These are phyloP conservation scores for Zaprionus kolodkinae DNA, from an alignment of 1,140 invertebrate species.

Conservation along the genomic window DNA sequence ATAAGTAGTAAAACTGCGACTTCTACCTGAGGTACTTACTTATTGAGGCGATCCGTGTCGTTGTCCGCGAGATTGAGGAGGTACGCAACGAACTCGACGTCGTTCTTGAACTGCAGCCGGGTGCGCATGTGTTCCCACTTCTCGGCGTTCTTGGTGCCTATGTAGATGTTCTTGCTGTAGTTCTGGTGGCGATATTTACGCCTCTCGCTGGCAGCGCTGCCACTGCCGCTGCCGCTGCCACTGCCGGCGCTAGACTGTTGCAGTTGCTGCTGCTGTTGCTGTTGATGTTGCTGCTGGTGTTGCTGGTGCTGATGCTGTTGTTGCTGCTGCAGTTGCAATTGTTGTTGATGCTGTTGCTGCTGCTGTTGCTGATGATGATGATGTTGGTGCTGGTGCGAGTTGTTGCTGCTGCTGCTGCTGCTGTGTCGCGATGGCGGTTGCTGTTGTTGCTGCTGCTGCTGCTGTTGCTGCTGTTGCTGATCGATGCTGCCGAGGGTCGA, in stretches of 20 bases:
- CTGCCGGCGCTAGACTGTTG: constrained; percentile 40
- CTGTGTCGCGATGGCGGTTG: constrained; percentile 12
- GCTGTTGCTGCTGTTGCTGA: constrained; percentile 13
- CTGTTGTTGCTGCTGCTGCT: neutral
- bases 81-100: constrained; percentile 85
- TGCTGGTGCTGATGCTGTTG: constrained; percentile 42
- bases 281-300: constrained; percentile 38
- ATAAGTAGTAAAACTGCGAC: neutral
- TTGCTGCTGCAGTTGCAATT: constrained; percentile 37
- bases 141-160: constrained; percentile 85
- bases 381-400: constrained; percentile 26
- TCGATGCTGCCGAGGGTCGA: neutral
- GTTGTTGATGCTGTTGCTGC: constrained; percentile 7
- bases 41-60: constrained; percentile 81
- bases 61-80: constrained; percentile 85
- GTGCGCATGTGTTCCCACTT: constrained; percentile 84
- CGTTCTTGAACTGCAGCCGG: constrained; percentile 82
- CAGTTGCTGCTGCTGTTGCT: constrained; percentile 32
- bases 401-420: constrained; percentile 24
- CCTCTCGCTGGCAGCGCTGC: constrained; percentile 67
- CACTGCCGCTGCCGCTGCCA: constrained; percentile 46
- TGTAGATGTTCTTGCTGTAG: constrained; percentile 84
- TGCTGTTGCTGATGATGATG: constrained; percentile 30
- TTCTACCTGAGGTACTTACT: constrained; percentile 68
- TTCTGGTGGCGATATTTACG: constrained; percentile 83